Evolutionary conservation across 2,797 vertebrate genomes (phyloP).

Genomic region (Sciurus carolinensis): DNA sequence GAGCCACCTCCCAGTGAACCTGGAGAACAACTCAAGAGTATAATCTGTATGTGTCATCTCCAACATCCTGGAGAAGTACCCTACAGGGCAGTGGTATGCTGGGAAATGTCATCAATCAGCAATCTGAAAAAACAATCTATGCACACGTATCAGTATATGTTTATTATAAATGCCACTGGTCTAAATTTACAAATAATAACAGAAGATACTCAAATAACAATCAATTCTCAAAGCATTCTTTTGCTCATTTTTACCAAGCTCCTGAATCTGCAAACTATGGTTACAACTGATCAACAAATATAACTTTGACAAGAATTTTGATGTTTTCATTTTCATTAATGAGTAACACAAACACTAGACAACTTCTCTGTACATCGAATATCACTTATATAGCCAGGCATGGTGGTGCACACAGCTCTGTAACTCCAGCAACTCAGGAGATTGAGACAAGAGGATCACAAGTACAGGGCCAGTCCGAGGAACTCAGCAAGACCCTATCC

Average conservation of each 20-base stretch:
- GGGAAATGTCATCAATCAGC: neutral
- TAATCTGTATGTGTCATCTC: too few relatives aligned
- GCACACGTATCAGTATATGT: neutral
- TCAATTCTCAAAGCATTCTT: constrained; percentile 1
- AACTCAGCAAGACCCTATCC: too few relatives aligned
- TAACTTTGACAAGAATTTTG: neutral
- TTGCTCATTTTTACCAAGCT: neutral
- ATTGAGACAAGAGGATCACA: too few relatives aligned
- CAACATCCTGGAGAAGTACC: neutral
- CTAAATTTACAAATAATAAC: neutral
- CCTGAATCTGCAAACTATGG: neutral
- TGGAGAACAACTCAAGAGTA: neutral
- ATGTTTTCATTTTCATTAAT: neutral
- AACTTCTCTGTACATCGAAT: neutral
- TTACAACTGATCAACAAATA: neutral
- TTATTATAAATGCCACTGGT: neutral
- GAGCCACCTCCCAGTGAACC: neutral
- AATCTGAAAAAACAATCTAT: neutral
- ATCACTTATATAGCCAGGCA: neutral
- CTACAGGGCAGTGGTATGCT: neutral
- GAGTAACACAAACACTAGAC: neutral
- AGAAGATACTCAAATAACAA: neutral
- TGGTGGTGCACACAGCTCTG: too few relatives aligned
- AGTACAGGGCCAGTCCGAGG: too few relatives aligned
- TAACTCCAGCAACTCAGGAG: too few relatives aligned